Conservation (phyloP, 2,888 invertebrate genomes). For the Dugesia japonica region DNA sequence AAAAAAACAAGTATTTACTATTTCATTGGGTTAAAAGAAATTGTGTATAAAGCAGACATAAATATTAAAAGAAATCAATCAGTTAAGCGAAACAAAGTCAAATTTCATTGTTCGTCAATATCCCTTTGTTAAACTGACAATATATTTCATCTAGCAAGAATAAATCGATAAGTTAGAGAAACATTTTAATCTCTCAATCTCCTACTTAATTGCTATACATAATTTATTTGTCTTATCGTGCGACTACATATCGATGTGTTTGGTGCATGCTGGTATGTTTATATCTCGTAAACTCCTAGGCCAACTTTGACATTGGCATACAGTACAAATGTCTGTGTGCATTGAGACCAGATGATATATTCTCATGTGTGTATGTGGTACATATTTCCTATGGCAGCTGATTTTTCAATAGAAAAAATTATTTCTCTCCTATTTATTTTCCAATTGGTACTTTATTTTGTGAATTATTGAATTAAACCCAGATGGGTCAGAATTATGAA, state of each 20-base stretch:
- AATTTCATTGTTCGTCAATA: neutral
- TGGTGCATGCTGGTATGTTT: neutral
- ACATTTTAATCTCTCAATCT: constrained; percentile 11
- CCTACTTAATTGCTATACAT: constrained; percentile 9
- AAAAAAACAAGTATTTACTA: too few species aligned
- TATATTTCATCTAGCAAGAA: constrained; percentile 10
- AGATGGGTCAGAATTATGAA: constrained; percentile 16
- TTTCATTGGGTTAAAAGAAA: too few species aligned
- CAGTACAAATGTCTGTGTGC: neutral
- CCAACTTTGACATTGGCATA: constrained; percentile 9
- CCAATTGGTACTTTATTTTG: constrained; percentile 16
- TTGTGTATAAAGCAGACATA: too few species aligned
- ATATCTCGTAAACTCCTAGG: neutral
- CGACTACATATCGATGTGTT: neutral
- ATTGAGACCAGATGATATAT: neutral
- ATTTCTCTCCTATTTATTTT: constrained; percentile 20
- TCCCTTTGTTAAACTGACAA: constrained; percentile 1
- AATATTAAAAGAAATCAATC: too few species aligned
- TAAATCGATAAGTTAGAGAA: constrained; percentile 15
- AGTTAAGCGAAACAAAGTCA: neutral
- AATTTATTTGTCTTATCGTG: neutral
- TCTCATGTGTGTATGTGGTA: neutral
- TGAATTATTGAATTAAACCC: constrained; percentile 11
- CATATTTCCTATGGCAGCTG: neutral
- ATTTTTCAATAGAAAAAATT: constrained; percentile 3